These are phyloP conservation scores for Camelus dromedarius DNA, from an alignment of 2,113 vertebrate species.

Conservation along the genomic window DNA sequence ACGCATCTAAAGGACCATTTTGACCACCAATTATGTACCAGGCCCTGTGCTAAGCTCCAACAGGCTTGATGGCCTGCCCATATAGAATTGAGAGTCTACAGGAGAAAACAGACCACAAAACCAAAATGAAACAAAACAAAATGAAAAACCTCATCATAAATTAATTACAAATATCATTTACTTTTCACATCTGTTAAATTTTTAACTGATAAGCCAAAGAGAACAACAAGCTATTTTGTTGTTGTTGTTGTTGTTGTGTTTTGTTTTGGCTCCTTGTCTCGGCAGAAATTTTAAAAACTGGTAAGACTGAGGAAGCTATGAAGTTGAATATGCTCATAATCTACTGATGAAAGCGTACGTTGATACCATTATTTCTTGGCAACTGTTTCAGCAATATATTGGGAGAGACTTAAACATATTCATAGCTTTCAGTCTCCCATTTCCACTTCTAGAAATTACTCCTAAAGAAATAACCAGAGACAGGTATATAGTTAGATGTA, in stretches of 20 bases:
- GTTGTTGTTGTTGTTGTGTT: too few relatives aligned
- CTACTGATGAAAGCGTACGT: neutral
- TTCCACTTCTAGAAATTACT: neutral
- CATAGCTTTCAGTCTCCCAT: neutral
- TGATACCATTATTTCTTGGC: conserved; percentile 1
- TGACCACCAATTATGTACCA: neutral
- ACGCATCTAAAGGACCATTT: neutral
- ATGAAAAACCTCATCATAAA: neutral
- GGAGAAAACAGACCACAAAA: neutral
- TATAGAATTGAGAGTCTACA: neutral
- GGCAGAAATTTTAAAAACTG: neutral
- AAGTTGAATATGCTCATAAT: neutral
- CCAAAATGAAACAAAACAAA: neutral
- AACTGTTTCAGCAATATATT: conserved; percentile 6
- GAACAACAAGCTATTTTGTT: neutral
- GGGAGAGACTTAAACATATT: neutral
- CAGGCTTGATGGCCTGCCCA: neutral
- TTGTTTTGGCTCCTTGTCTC: neutral
- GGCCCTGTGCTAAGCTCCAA: neutral
- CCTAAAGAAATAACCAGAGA: neutral
- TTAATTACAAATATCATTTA: neutral
- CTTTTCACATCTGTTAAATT: neutral
- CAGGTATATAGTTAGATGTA: neutral
- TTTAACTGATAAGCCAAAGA: neutral
- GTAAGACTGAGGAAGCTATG: neutral